These are phyloP conservation scores for Hassar affinis DNA, from an alignment of 2,113 vertebrate species.

Conservation along the genomic window DNA sequence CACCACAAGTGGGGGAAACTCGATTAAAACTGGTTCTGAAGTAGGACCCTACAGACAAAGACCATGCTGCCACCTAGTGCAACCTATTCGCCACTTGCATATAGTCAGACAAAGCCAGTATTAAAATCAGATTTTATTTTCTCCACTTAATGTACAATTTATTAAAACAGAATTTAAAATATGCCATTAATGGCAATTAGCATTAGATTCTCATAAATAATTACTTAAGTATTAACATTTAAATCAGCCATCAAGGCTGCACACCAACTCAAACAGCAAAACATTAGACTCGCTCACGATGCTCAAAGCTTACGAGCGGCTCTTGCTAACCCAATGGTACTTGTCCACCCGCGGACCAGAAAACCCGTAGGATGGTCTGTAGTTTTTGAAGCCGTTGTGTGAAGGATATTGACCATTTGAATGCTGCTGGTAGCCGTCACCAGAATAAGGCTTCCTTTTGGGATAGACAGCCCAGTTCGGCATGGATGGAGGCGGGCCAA, in stretches of 20 bases:
- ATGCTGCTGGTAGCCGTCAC: slow-evolving; percentile 62
- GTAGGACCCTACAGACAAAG: not conserved
- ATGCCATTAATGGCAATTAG: slow-evolving; percentile 21
- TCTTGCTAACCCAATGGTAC: slow-evolving; percentile 92
- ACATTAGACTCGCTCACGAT: not conserved
- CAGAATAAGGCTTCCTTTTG: slow-evolving; percentile 67
- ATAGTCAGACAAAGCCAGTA: not conserved
- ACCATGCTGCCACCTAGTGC: slow-evolving; percentile 7
- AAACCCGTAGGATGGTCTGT: slow-evolving; percentile 65
- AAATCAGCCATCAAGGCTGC: slow-evolving; percentile 26
- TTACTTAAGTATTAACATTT: slow-evolving; percentile 28
- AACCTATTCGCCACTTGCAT: not conserved
- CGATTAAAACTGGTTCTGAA: not conserved
- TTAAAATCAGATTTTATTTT: slow-evolving; percentile 32
- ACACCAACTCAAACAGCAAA: slow-evolving; percentile 4
- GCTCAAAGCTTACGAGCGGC: slow-evolving; percentile 58
- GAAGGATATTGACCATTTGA: slow-evolving; percentile 54
- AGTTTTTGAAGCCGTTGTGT: slow-evolving; percentile 70
- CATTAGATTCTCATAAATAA: slow-evolving; percentile 35
- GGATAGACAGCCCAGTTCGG: slow-evolving; percentile 75
- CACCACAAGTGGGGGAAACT: not conserved
- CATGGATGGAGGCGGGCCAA: slow-evolving; percentile 64
- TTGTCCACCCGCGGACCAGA: slow-evolving; percentile 78
- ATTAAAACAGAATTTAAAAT: slow-evolving; percentile 21
- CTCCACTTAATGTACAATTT: not conserved